These are phyloP conservation scores for Dinocampus coccinellae DNA, from an alignment of 2,888 invertebrate genomes.

Conservation along the genomic window DNA sequence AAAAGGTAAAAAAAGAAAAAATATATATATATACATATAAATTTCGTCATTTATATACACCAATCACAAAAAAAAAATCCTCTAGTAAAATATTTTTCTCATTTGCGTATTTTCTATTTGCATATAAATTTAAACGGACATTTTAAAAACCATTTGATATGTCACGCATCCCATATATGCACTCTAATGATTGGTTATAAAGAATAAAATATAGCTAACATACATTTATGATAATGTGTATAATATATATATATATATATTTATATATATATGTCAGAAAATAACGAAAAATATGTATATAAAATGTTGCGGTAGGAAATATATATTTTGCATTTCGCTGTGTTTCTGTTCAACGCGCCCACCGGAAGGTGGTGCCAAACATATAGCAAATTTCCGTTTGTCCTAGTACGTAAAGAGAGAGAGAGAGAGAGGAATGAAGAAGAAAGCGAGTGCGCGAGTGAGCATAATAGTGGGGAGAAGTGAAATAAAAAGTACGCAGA, in stretches of 20 bases:
- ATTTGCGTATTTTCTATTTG: background rate
- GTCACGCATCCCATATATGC: too few species aligned
- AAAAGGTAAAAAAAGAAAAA: background rate
- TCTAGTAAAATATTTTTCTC: background rate
- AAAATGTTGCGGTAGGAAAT: too few species aligned
- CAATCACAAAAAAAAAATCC: background rate
- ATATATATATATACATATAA: background rate
- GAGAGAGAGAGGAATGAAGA: background rate
- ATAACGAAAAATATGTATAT: background rate
- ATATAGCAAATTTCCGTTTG: constrained; percentile 38
- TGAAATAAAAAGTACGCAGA: background rate
- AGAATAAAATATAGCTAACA: too few species aligned
- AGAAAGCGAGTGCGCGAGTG: constrained; percentile 24
- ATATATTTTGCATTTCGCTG: constrained; percentile 39
- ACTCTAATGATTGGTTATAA: too few species aligned
- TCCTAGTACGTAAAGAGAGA: constrained; percentile 22
- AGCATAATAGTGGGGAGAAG: too few species aligned
- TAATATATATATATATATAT: too few species aligned
- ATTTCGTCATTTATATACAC: background rate
- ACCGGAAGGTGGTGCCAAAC: constrained; percentile 34
- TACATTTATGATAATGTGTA: too few species aligned
- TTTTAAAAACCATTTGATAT: too few species aligned
- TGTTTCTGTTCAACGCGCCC: constrained; percentile 28
- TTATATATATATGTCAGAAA: too few species aligned
- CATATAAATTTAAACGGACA: constrained; percentile 10